These are phyloP conservation scores for Lordiphosa clarofinis DNA, from an alignment of 1,140 invertebrate species.

Conservation along the genomic window DNA sequence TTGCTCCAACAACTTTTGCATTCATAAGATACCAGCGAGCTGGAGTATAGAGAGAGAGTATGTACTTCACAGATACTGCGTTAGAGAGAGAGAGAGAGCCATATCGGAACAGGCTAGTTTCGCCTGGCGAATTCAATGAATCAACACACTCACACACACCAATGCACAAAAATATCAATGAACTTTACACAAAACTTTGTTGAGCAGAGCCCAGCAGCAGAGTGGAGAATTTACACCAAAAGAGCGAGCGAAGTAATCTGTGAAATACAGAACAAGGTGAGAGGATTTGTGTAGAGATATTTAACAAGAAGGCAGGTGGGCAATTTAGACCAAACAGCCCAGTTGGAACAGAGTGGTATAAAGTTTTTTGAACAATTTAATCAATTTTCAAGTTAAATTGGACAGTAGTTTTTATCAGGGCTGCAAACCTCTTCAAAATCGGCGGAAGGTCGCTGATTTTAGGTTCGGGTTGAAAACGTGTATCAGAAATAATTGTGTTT, in stretches of 20 bases:
- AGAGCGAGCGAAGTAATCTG: slow-evolving; percentile 12
- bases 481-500: no score
- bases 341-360: no score
- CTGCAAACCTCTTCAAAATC: no score
- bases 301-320: slow-evolving; percentile 27
- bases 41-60: slow-evolving; percentile 21
- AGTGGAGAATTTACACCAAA: slow-evolving; percentile 32
- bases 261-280: slow-evolving; percentile 16
- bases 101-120: slow-evolving; percentile 47
- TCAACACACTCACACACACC: slow-evolving; percentile 60
- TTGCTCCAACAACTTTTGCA: slow-evolving; percentile 46
- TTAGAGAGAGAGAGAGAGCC: background rate
- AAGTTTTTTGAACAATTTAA: no score
- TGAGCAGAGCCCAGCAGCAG: slow-evolving; percentile 24
- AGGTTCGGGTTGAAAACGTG: no score
- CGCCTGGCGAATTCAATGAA: slow-evolving; percentile 68
- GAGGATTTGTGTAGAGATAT: slow-evolving; percentile 9
- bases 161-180: slow-evolving; percentile 77
- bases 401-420: no score
- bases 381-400: no score
- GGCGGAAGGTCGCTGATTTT: no score
- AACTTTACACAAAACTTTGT: slow-evolving; percentile 72
- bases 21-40: slow-evolving; percentile 30
- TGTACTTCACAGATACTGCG: slow-evolving; percentile 3
- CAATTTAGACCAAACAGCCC: slow-evolving; percentile 12